phyloP scores from a whole-genome alignment of 23 tunicate species.

The Diplosoma virens region DNA sequence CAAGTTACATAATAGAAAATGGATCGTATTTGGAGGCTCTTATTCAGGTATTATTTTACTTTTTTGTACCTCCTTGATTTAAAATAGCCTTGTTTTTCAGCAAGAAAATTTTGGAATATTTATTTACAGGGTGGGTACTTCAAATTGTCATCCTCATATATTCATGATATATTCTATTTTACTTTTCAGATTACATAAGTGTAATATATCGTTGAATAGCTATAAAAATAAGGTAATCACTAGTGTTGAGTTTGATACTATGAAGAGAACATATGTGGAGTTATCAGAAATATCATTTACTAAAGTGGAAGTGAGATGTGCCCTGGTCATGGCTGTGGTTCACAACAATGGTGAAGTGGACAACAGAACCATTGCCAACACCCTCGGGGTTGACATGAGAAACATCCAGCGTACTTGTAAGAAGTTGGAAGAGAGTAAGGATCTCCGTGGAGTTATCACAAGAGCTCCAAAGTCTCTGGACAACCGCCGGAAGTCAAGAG shows the following conservation, averaged over 20 bases:
- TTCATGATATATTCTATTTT: not conserved
- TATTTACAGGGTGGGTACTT: not conserved
- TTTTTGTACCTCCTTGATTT: too few species aligned
- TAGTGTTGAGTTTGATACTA: too few species aligned
- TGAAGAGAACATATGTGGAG: not conserved
- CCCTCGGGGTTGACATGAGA: conserved; percentile 5
- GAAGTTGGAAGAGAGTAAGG: conserved; percentile 11
- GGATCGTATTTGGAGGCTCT: conserved; percentile 90
- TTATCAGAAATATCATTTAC: not conserved
- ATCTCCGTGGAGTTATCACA: not conserved
- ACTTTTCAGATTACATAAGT: too few species aligned
- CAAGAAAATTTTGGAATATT: too few species aligned
- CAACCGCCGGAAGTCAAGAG: not conserved
- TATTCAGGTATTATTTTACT: conserved; percentile 45
- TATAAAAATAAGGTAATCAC: too few species aligned
- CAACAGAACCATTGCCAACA: conserved; percentile 1
- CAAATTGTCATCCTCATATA: not conserved
- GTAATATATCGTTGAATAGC: too few species aligned
- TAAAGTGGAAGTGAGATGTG: conserved; percentile 3
- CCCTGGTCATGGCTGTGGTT: conserved; percentile 14
- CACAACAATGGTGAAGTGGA: conserved; percentile 12
- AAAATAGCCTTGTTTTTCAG: too few species aligned
- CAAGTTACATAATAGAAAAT: conserved; percentile 36
- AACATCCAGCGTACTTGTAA: conserved; percentile 5
- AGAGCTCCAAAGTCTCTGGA: not conserved